Evolutionary conservation across 1,140 invertebrate species (phyloP), one percentile per base, ranked within the genome.

Genomic region (Neocloeon triangulifer): DNA sequence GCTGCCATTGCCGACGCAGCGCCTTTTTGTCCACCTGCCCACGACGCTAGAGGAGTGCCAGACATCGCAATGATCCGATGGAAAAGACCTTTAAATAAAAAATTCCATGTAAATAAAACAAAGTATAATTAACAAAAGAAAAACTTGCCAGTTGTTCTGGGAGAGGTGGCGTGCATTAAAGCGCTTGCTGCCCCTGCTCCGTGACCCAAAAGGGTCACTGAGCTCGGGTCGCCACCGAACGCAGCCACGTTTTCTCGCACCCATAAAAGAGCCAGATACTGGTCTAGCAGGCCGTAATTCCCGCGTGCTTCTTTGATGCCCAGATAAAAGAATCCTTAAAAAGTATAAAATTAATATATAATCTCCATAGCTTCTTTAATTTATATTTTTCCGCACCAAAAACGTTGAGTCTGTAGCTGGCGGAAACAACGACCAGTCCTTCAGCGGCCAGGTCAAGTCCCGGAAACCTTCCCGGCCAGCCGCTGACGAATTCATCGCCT

Each of bases 241-340:
- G 59, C 51, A 12, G 50, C 50, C 23, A 78, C 72, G 48, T 81
- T 75, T 32, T 67, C 57, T 30, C 63, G 51, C 2, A 78, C 52
- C 76, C 77, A 84, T 12, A 66, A 41, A 10, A 84, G 42, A 1
- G 71, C 73, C 32, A 71, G 45, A 35, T 69, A 65, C 37, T 79
- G 72, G 47, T 81, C 77, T 31, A 71, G 50, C 8, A 78, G 43
- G 2, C 71, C 73, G 16, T 73, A 58, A 45, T 79, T 79, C 1
- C 75, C 75, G 2, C 61, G 46, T 5, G 62, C 44, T 32, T 58
- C 58, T 10, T 53, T 9, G 53, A 66, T 44, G 45, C 52, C 62
- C 8, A 79, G 51, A 38, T 64, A 69, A 23, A 84, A 59, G 52
- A 81, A 82, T 5, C 71, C 52, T 54, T 35, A 20, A 36, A 38